Conservation (phyloP, 2,797 vertebrate genomes). For the Ctenopoma multispine region DNA sequence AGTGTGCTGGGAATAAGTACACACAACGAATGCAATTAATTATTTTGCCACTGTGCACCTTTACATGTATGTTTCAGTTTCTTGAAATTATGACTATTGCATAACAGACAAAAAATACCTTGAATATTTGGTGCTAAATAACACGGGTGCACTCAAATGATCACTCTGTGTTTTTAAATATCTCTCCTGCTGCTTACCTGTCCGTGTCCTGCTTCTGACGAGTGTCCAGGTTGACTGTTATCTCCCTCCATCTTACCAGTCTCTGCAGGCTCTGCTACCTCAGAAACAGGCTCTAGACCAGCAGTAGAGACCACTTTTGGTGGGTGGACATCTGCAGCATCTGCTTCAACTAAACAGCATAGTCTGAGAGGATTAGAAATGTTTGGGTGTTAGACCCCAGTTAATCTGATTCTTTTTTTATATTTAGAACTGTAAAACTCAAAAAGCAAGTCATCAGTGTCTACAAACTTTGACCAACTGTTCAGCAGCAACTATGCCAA, state of each 20-base stretch:
- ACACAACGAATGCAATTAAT: neutral
- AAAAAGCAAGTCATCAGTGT: neutral
- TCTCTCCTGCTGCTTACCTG: conserved; percentile 47
- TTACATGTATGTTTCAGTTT: neutral
- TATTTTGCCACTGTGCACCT: neutral
- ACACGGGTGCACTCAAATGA: neutral
- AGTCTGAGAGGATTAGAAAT: neutral
- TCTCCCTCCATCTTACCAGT: conserved; percentile 1
- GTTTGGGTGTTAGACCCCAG: neutral
- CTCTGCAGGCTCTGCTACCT: conserved; percentile 19
- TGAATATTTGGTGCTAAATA: neutral
- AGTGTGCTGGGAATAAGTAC: neutral
- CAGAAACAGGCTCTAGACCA: neutral
- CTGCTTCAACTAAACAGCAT: conserved; percentile 42
- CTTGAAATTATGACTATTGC: neutral
- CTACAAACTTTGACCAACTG: neutral
- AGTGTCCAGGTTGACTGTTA: neutral
- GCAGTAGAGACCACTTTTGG: neutral
- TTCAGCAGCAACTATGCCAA: neutral
- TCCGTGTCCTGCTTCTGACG: neutral
- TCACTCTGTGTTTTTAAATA: neutral
- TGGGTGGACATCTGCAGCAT: conserved; percentile 6
- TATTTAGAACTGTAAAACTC: neutral
- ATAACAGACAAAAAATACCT: neutral
- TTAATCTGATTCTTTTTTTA: neutral